Evolutionary conservation across 2,113 vertebrate genomes (phyloP).

Genomic region (Stegostoma tigrinum): DNA sequence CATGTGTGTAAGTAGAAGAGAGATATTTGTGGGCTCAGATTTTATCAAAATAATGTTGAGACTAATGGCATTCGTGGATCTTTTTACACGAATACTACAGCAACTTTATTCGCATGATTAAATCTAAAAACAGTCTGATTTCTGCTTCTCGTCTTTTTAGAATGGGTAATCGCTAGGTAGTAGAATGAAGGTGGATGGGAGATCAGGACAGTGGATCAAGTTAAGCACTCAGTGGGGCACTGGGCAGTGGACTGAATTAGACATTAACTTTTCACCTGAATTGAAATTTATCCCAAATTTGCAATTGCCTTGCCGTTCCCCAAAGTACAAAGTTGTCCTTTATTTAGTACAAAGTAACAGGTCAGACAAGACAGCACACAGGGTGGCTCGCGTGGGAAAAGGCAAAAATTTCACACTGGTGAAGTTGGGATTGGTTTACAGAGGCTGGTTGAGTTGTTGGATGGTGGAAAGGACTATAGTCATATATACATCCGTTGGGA

Average conservation of each 20-base stretch:
- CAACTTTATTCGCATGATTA: neutral
- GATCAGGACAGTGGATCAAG: too few relatives aligned
- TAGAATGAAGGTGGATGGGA: neutral
- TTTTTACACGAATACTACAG: neutral
- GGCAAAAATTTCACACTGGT: neutral
- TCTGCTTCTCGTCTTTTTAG: neutral
- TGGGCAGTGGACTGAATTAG: neutral
- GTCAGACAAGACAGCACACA: neutral
- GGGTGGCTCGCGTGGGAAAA: neutral
- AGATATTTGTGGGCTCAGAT: neutral
- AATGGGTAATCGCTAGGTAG: neutral
- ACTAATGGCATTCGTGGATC: neutral
- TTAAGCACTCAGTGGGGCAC: neutral
- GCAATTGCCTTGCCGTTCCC: neutral
- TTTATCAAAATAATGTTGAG: neutral
- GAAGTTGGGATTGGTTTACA: neutral
- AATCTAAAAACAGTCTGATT: neutral
- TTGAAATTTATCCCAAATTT: neutral
- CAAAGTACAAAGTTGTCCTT: neutral
- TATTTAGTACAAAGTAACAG: neutral
- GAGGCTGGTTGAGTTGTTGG: neutral
- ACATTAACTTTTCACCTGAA: neutral
- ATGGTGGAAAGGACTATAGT: neutral
- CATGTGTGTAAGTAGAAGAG: neutral
- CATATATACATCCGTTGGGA: neutral